Conservation (phyloP, 2,888 invertebrate species). For the Reticulitermes lucifugus region DNA sequence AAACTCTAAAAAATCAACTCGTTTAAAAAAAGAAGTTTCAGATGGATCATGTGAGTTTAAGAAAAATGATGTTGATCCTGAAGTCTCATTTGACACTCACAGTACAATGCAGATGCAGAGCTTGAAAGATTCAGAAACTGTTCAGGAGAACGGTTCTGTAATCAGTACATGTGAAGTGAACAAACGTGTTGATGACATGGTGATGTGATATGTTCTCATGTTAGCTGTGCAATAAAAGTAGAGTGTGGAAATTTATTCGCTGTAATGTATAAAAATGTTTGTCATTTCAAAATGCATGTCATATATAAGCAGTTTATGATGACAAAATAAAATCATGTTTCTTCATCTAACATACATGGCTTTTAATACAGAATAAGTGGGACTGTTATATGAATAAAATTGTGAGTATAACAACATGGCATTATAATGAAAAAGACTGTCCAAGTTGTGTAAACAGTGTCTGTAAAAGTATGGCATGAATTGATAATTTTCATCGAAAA, state of each 20-base stretch:
- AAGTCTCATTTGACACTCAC: neutral
- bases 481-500: no score
- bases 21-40: constrained; percentile 14
- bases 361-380: no score
- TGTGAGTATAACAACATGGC: no score
- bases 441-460: no score
- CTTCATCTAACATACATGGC: no score
- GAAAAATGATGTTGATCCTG: neutral
- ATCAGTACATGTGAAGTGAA: neutral
- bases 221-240: neutral
- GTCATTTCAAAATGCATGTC: no score
- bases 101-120: neutral
- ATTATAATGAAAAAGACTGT: no score
- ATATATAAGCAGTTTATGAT: no score
- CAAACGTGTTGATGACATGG: neutral
- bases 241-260: neutral
- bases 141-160: neutral
- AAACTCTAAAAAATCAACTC: constrained; percentile 55
- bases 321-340: no score
- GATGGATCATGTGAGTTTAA: neutral
- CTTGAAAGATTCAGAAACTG: neutral
- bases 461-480: no score
- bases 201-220: neutral
- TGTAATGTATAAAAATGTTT: neutral
- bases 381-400: no score